Base-by-base conservation (phyloP, 2,888 invertebrate species). In the Tortricodes alternella region DNA sequence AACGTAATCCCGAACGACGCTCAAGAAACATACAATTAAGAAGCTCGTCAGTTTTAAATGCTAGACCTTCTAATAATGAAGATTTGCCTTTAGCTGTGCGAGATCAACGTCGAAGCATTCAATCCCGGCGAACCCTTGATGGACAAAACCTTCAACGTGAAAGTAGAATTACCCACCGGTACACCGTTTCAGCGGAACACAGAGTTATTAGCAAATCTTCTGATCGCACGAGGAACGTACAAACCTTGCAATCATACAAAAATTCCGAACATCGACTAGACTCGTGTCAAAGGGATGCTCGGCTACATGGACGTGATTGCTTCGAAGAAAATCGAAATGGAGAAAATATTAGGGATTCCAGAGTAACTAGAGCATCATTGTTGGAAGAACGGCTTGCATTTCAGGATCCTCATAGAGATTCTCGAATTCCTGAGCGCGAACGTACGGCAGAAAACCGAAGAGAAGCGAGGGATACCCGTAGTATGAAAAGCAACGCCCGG, bases 31-130 rank as follows among this genome's bases (percentile, higher is more conserved):
- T 18, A 15, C 41, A 37, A 16, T 18, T 46, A 23, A 39, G 46
- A 18, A 34, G 46, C 34, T 39, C 15, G 2, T 34, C 13, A 39
- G 15, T 11, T n/a, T 16, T 32, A 5, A 18, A 15, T 23, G 21
- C n/a, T 19, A 43, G 19, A 21, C 21, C 16, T 35, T 15, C 13
- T 15, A 19, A 21, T 15, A 24, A 18, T 24, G 32, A 24, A 8
- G 24, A 23, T 32, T 15, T 34, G 6, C 43, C 18, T 21, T 29
- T 21, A 3, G 34, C 21, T 2, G 39, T 23, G 11, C 27, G 50
- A 38, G 35, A 56, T 9, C 56, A 56, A 18, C 49, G 39, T n/a
- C 52, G 34, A 23, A 43, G 18, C 23, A 29, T 16, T 8, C 29
- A 9, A 21, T 24, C 48, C 23, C 37, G 39, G 29, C 48, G 44